These are phyloP conservation scores for Anas georgica DNA, from an alignment of 2,797 vertebrate species.

Conservation along the genomic window DNA sequence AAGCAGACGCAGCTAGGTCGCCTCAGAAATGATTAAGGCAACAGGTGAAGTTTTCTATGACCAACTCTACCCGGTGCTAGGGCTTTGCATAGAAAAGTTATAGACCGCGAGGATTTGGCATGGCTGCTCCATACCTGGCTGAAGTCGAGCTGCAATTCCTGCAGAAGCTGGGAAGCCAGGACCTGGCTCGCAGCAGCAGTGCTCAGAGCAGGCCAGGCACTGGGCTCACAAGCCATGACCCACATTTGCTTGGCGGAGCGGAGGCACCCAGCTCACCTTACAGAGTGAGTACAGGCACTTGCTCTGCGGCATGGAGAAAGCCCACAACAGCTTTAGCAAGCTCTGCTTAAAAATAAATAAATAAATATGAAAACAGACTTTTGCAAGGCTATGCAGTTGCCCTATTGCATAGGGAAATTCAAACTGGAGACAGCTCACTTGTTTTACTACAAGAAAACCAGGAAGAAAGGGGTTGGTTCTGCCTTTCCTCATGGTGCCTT, in stretches of 20 bases:
- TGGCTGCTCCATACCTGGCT: fast-evolving
- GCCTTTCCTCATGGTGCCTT: neutral
- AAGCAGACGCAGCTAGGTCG: neutral
- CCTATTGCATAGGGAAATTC: neutral
- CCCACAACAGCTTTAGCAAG: fast-evolving
- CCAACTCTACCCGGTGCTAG: neutral
- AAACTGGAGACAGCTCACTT: neutral
- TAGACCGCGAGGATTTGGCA: neutral
- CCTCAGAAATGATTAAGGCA: neutral
- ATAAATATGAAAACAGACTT: neutral
- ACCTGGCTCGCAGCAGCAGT: neutral
- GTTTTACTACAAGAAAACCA: neutral
- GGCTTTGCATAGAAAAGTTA: neutral
- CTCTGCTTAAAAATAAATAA: neutral
- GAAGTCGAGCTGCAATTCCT: neutral
- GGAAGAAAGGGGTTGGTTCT: neutral
- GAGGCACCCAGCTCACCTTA: neutral
- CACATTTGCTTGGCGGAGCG: neutral
- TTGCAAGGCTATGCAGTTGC: neutral
- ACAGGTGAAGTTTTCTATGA: neutral
- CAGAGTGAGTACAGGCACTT: neutral
- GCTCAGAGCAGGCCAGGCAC: neutral
- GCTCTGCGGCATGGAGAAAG: neutral
- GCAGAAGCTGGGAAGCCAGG: neutral
- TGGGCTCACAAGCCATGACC: neutral